Evolutionary conservation across 2,888 invertebrate species (phyloP), one percentile per base, ranked within the genome.

Genomic region (Phaonia tiefii): DNA sequence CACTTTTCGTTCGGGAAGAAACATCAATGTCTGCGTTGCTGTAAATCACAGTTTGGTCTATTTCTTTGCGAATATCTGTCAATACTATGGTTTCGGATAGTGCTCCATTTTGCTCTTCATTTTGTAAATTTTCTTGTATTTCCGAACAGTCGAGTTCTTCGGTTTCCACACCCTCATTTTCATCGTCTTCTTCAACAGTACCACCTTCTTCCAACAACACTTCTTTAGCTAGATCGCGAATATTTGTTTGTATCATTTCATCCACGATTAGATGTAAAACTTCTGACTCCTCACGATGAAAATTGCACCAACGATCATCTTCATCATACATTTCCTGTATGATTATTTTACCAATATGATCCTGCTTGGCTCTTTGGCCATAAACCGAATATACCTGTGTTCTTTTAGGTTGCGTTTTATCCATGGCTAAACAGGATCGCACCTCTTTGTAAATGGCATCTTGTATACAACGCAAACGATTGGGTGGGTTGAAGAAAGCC

Each of bases 281-380:
- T 44, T 93, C 92, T 20, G 93, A 90, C 88, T 95, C 95, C 86
- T 95, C 95, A 63, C 92, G 90, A 87, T 95, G 94, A 86, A 94
- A 95, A 87, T 94, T 94, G 0, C 94, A 93, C 95, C 96, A 96
- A 83, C 93, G 93, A 13, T 92, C 91, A 87, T 96, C 95, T 85
- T 95, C 95, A 67, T 93, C 93, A 84, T 93, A 93, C 66, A 94
- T 92, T 89, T 95, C 95, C 75, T 93, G 91, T 37, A 95, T 93
- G 73, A 95, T 91, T 75, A 95, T 92, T 85, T 94, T 94, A 86
- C 96, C 95, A 1, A 95, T 94, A 82, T 93, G 92, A 88, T 95
- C 95, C 54, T 93, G 90, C 84, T 93, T 93, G 84, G 94, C 94
- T 20, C 93, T 91, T 82, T 93, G 93, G 92, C 94, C 93, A 80